Evolutionary conservation across 2,888 invertebrate species (phyloP).

Genomic region (Pterobdella sp.): DNA sequence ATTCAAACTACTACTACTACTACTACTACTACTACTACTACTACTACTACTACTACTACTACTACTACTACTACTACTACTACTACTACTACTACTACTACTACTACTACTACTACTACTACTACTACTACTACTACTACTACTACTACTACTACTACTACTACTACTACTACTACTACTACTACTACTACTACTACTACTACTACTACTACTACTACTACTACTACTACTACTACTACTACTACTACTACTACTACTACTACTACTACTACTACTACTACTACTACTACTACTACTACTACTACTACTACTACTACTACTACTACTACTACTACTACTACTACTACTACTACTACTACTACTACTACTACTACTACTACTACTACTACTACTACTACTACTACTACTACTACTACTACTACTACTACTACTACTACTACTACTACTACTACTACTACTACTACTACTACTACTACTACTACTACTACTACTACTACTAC

Average conservation of each 20-base stretch:
- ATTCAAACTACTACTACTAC: constrained; percentile 2
- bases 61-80: constrained; percentile 16
- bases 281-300: constrained; percentile 14
- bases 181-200: constrained; percentile 23
- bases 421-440: constrained; percentile 17
- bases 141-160: constrained; percentile 24
- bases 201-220: constrained; percentile 14
- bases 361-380: constrained; percentile 25
- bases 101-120: constrained; percentile 11
- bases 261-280: constrained; percentile 15
- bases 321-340: constrained; percentile 13
- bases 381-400: constrained; percentile 24
- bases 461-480: constrained; percentile 16
- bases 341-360: constrained; percentile 24
- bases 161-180: constrained; percentile 26
- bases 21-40: constrained; percentile 15
- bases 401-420: constrained; percentile 25
- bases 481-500: constrained; percentile 16
- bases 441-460: constrained; percentile 15
- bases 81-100: constrained; percentile 15
- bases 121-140: constrained; percentile 25
- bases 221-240: constrained; percentile 16
- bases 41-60: constrained; percentile 16
- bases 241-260: constrained; percentile 16
- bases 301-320: constrained; percentile 16